Evolutionary conservation across 1,140 invertebrate species (phyloP).

Genomic region (Pogonognathellus flavescens): DNA sequence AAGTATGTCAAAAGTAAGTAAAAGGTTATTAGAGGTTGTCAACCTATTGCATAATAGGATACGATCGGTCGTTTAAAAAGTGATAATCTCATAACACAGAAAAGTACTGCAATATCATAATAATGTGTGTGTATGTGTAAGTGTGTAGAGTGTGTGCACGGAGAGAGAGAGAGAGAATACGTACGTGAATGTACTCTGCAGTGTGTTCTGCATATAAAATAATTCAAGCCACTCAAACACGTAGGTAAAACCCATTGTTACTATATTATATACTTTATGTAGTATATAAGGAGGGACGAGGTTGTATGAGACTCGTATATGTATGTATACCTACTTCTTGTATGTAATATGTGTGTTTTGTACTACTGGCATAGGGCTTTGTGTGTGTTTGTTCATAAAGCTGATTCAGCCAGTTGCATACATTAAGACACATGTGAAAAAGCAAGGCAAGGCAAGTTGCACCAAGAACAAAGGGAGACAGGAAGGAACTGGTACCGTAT

Average conservation of each 20-base stretch:
- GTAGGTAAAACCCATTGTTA: neutral
- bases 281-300: too few relatives aligned
- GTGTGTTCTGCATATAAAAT: neutral
- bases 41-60: conserved; percentile 49
- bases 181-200: neutral
- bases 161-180: neutral
- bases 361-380: too few relatives aligned
- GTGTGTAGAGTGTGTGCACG: neutral
- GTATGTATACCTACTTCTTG: too few relatives aligned
- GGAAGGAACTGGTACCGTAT: conserved; percentile 23
- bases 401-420: too few relatives aligned
- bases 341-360: too few relatives aligned
- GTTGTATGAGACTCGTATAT: too few relatives aligned
- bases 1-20: conserved; percentile 50
- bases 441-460: conserved; percentile 1
- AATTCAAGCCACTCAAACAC: neutral
- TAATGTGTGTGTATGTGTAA: neutral
- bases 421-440: neutral
- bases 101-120: neutral
- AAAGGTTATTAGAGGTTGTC: conserved; percentile 47
- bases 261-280: too few relatives aligned
- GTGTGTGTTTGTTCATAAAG: too few relatives aligned
- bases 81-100: conserved; percentile 1
- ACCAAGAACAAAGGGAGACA: conserved; percentile 15
- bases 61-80: conserved; percentile 46